Evolutionary conservation across 30 jellyfish, hydroid and myxozoan genomes (phyloP).

Genomic region (Turritopsis rubra): DNA sequence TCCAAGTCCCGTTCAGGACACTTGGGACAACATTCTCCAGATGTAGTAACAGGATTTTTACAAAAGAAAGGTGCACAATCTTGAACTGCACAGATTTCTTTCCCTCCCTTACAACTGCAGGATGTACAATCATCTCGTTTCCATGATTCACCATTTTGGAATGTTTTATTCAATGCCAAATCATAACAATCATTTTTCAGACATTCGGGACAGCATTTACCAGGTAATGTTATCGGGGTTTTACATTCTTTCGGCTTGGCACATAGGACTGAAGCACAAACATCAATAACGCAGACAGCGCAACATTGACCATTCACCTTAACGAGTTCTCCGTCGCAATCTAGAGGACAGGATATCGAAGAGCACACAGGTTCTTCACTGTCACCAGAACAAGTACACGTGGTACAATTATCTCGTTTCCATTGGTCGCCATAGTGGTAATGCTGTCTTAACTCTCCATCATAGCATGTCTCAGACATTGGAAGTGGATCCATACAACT

Average conservation of each 20-base stretch:
- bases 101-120: background rate
- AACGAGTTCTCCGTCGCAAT: background rate
- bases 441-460: background rate
- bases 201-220: slow-evolving; percentile 62
- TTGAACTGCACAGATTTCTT: background rate
- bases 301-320: background rate
- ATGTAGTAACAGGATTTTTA: slow-evolving; percentile 38
- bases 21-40: slow-evolving; percentile 75
- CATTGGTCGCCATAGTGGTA: background rate
- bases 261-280: too few species aligned
- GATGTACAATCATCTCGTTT: background rate
- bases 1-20: slow-evolving; percentile 42
- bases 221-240: slow-evolving; percentile 21
- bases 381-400: slow-evolving; percentile 23
- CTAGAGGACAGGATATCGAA: background rate
- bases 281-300: too few species aligned
- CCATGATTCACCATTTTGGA: background rate
- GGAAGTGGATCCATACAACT: background rate
- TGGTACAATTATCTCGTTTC: slow-evolving; percentile 33
- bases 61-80: background rate
- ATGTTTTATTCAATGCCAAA: background rate
- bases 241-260: slow-evolving; percentile 37
- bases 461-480: background rate
- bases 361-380: slow-evolving; percentile 18
- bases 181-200: background rate